phyloP scores from a whole-genome alignment of 1,140 invertebrate genomes.

The Anastrepha ludens region DNA sequence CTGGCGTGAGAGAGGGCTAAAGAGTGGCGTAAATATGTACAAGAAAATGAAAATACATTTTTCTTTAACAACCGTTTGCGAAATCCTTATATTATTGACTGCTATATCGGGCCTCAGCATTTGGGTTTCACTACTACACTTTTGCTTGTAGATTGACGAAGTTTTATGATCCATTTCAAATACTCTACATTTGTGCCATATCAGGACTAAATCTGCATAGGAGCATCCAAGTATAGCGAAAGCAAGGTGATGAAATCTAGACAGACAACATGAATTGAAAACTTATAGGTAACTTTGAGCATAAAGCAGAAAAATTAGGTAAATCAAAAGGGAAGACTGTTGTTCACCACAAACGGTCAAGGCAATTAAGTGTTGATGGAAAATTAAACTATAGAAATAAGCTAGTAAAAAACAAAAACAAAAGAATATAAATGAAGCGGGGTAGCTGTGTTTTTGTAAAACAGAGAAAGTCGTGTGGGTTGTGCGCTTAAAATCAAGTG shows the following conservation, averaged over 20 bases:
- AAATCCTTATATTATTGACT: no score
- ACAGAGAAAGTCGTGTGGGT: not conserved
- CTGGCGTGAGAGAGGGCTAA: no score
- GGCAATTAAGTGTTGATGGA: not conserved
- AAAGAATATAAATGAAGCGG: not conserved
- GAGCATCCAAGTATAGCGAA: not conserved
- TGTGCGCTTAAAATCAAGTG: not conserved
- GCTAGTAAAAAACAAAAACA: not conserved
- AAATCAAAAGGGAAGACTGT: not conserved
- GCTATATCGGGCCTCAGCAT: no score
- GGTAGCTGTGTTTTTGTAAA: not conserved
- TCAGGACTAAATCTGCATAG: not conserved
- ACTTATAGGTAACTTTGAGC: not conserved
- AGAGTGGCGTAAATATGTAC: no score
- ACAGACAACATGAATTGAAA: not conserved
- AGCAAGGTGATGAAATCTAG: not conserved
- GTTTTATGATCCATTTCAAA: not conserved
- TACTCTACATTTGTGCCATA: not conserved
- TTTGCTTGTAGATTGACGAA: not conserved
- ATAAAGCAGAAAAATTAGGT: not conserved
- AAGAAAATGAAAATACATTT: no score
- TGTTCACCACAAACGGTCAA: not conserved
- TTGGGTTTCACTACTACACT: no score
- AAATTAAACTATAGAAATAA: no score
- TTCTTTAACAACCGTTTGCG: no score